phyloP scores from a whole-genome alignment of 2,113 vertebrate species.

The Apodemus speciosus region DNA sequence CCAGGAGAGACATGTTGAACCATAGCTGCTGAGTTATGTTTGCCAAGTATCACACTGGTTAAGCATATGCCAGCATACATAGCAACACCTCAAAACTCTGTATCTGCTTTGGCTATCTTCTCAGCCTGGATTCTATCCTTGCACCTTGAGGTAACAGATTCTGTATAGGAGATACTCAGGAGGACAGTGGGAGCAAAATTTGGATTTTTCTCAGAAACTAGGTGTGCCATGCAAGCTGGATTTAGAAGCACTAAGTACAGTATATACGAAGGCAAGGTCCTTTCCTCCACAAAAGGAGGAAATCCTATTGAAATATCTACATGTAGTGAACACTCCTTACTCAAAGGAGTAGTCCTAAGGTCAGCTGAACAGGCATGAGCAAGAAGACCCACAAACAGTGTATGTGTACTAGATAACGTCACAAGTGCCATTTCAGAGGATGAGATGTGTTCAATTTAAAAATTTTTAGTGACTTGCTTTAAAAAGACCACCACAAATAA shows the following conservation, averaged over 20 bases:
- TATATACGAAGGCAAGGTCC: background rate
- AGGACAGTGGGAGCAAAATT: background rate
- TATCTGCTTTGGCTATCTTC: background rate
- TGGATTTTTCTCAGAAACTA: background rate
- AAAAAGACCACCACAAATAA: background rate
- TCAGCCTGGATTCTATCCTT: background rate
- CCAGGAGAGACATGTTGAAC: background rate
- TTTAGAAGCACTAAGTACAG: background rate
- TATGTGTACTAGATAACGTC: background rate
- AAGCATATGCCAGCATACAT: background rate
- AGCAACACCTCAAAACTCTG: background rate
- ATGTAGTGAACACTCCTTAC: fast-evolving
- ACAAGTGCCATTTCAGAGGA: background rate
- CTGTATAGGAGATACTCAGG: fast-evolving
- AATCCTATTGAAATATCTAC: background rate
- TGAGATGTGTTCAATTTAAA: background rate
- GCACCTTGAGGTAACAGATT: background rate
- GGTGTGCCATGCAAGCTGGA: background rate
- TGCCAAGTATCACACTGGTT: background rate
- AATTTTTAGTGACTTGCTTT: background rate
- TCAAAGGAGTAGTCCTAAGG: fast-evolving
- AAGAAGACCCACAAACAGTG: background rate
- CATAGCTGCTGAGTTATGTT: background rate
- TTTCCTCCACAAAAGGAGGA: background rate
- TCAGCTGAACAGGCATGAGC: background rate